Percentiles rank a stretch among this genome's conserved stretches.
These are phyloP conservation scores for Nephrotoma guestfalica DNA, from an alignment of 2,888 invertebrate genomes.

Conservation along the genomic window DNA sequence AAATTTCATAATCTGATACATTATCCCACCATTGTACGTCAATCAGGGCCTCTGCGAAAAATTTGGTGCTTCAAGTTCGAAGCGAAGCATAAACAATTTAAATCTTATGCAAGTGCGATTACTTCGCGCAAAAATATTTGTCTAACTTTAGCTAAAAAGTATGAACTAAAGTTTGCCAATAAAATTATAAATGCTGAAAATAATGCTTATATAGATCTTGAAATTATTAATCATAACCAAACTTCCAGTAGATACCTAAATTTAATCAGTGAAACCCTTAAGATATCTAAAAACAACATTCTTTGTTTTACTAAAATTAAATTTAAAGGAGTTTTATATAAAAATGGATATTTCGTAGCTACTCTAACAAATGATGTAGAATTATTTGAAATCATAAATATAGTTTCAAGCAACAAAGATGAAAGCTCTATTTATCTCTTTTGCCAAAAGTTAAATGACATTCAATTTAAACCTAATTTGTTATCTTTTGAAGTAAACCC, in stretches of 20 bases:
- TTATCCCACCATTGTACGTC: conserved; percentile 12
- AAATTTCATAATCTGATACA: conserved; percentile 13
- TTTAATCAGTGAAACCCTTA: background rate
- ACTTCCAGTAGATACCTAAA: background rate
- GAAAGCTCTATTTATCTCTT: background rate
- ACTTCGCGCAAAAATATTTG: conserved; percentile 9
- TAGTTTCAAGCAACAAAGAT: background rate
- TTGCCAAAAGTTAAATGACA: background rate
- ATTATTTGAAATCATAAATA: background rate
- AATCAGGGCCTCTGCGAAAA: conserved; percentile 11
- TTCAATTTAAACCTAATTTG: background rate
- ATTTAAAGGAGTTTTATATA: background rate
- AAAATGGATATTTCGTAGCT: background rate
- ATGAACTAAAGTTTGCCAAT: conserved; percentile 10
- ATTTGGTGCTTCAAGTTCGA: conserved; percentile 15
- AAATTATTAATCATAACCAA: background rate
- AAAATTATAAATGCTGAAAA: background rate
- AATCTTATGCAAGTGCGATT: conserved; percentile 16
- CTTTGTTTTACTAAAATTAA: background rate
- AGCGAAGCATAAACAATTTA: conserved; percentile 15
- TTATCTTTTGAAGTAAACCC: background rate
- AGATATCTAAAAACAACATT: background rate
- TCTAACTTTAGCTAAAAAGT: conserved; percentile 11
- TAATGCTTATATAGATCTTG: background rate
- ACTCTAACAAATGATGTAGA: background rate